Base-by-base conservation (phyloP, 2,888 invertebrate species). In the Lasioglossum lativentre region DNA sequence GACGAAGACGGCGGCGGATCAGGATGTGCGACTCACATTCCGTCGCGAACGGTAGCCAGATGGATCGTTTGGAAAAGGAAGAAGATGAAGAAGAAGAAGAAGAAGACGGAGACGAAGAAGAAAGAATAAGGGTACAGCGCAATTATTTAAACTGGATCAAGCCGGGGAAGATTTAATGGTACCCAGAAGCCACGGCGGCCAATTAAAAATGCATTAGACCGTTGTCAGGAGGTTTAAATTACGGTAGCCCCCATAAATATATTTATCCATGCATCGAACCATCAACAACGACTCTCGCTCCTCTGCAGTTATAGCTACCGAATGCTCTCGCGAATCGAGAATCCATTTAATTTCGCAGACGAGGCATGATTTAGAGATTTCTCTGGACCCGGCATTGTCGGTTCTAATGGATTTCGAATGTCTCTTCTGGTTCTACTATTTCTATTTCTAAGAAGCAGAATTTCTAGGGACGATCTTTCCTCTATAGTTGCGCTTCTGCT, bases 11-110 rank as follows among this genome's bases (percentile, higher is more conserved):
- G 34, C 52, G 52, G 8, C 52, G 80, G 79, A 73, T 89, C 85
- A 70, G 8, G 72, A 89, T 79, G n/a, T n/a, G 85, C 87, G 71
- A 27, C 59, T 63, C 80, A 63, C 89, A 89, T 89, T 87, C 87
- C 90, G 75, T 56, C 66, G 86, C 81, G 78, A 34, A 85, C 76
- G 40, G 47, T 81, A 76, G 79, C 38, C 56, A 78, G 82, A 84
- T 56, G 86, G 72, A 86, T 83, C 76, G 14, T 27, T 59, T 27
- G 14, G 14, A 16, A 27, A 27, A 27, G 59, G 59, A 59, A 14
- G 59, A 27, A 14, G 59, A 14, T 4, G 27, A 27, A 14, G 14
- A 12, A 27, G 1, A 27, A 14, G 59, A 14, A 14, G 27, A 27
- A 14, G 14, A 12, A 27, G 1, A 59, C 12, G 59, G 27, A 5